phyloP scores from a whole-genome alignment of 2,797 vertebrate species.

The Anas flavirostris region DNA sequence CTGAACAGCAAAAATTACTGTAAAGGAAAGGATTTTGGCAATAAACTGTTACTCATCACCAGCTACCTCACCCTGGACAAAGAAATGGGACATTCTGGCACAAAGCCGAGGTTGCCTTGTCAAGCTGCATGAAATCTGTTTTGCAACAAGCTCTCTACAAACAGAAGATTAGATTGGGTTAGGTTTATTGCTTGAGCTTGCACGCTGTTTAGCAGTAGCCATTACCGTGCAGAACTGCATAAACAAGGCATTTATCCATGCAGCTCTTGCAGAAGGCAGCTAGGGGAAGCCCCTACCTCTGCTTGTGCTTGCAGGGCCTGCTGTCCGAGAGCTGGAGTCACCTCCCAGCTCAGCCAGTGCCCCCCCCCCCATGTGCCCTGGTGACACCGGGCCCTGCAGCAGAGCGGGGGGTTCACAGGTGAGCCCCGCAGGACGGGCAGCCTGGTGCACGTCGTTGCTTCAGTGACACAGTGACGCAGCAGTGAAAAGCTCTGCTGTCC shows the following conservation, averaged over 20 bases:
- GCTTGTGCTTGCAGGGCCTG: neutral
- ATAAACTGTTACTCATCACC: no score
- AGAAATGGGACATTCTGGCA: neutral
- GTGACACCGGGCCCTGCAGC: accelerated
- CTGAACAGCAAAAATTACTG: neutral
- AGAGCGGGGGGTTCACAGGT: neutral
- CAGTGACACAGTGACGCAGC: no score
- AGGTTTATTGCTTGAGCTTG: no score
- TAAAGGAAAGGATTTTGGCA: neutral
- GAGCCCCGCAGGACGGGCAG: accelerated
- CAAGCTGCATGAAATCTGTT: neutral
- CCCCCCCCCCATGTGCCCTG: neutral
- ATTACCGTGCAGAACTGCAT: neutral
- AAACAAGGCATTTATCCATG: neutral
- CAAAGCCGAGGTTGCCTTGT: neutral
- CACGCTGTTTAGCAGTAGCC: neutral
- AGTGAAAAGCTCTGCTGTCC: neutral
- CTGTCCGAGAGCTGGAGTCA: neutral
- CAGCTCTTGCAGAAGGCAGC: neutral
- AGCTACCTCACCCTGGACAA: neutral
- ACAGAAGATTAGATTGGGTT: no score
- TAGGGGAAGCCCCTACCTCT: neutral
- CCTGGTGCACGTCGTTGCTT: neutral
- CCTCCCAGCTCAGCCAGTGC: neutral
- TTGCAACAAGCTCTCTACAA: no score